These are phyloP conservation scores for Ormia ochracea DNA, from an alignment of 2,888 invertebrate species.

Conservation along the genomic window DNA sequence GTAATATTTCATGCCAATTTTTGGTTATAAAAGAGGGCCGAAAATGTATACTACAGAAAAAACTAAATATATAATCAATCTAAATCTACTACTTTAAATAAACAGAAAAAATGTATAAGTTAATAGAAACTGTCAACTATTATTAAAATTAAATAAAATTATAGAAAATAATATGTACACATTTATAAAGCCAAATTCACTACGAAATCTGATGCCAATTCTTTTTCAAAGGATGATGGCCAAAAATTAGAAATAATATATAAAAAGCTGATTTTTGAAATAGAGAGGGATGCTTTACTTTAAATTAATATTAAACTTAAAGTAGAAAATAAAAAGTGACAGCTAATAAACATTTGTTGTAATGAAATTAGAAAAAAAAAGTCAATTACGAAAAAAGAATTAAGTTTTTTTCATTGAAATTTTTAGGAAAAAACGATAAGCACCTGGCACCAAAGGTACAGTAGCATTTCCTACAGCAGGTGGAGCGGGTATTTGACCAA, in stretches of 20 bases:
- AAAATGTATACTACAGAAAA: background rate
- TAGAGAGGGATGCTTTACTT: constrained; percentile 52
- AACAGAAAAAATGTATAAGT: background rate
- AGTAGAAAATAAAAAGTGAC: constrained; percentile 35
- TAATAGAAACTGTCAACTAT: background rate
- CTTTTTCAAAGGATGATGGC: constrained; percentile 36
- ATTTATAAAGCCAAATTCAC: constrained; percentile 52
- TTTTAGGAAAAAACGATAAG: constrained; percentile 73
- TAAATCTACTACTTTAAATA: background rate
- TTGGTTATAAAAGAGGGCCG: background rate
- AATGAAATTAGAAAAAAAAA: constrained; percentile 54
- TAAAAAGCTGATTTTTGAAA: constrained; percentile 26
- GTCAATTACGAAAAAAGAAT: constrained; percentile 68
- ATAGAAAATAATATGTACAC: constrained; percentile 20
- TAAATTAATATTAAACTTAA: constrained; percentile 35
- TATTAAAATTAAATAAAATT: constrained; percentile 9
- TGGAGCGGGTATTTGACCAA: constrained; percentile 79
- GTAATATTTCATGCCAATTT: no score
- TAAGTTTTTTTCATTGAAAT: constrained; percentile 47
- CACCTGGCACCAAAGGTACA: constrained; percentile 79
- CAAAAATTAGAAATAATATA: constrained; percentile 18
- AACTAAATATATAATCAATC: background rate
- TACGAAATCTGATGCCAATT: constrained; percentile 55
- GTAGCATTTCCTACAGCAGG: constrained; percentile 77
- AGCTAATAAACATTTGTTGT: constrained; percentile 49